These are phyloP conservation scores for Ciconia nigra DNA, from an alignment of 2,797 vertebrate genomes.

Conservation along the genomic window DNA sequence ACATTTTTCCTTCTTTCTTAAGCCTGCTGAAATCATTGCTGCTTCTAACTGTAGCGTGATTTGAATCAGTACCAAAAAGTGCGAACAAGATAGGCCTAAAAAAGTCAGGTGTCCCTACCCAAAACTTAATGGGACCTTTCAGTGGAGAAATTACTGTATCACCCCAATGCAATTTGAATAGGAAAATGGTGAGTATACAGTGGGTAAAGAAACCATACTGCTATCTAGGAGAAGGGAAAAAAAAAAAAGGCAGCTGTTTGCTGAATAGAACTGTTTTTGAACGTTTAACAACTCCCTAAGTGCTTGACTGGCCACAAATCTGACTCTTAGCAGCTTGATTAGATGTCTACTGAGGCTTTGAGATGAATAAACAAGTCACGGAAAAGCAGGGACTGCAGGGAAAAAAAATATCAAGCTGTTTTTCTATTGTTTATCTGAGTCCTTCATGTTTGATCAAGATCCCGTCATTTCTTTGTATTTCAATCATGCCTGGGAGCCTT, in stretches of 20 bases:
- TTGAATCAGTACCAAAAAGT: not conserved
- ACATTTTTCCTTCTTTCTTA: slow-evolving; percentile 52
- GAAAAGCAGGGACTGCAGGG: slow-evolving; percentile 24
- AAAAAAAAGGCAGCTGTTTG: not conserved
- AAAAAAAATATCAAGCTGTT: slow-evolving; percentile 27
- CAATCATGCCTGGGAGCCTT: not conserved
- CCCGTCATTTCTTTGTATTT: slow-evolving; percentile 46
- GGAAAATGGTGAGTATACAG: not conserved
- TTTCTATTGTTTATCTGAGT: slow-evolving; percentile 14
- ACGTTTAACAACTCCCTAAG: slow-evolving; percentile 13
- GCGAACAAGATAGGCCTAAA: slow-evolving; percentile 25
- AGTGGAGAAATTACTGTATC: not conserved
- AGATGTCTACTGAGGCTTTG: slow-evolving; percentile 37
- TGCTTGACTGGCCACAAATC: slow-evolving; percentile 18
- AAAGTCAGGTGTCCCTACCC: slow-evolving; percentile 40
- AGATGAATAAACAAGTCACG: slow-evolving; percentile 34
- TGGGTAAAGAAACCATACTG: not conserved
- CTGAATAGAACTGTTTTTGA: not conserved
- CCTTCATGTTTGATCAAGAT: slow-evolving; percentile 32
- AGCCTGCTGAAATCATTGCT: slow-evolving; percentile 57
- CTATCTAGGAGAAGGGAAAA: not conserved
- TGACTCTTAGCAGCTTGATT: slow-evolving; percentile 53
- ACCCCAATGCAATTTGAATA: not conserved
- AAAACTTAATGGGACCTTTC: not conserved
- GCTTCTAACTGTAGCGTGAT: not conserved